Base-by-base conservation (phyloP, 1,140 invertebrate genomes). In the Achroia grisella region DNA sequence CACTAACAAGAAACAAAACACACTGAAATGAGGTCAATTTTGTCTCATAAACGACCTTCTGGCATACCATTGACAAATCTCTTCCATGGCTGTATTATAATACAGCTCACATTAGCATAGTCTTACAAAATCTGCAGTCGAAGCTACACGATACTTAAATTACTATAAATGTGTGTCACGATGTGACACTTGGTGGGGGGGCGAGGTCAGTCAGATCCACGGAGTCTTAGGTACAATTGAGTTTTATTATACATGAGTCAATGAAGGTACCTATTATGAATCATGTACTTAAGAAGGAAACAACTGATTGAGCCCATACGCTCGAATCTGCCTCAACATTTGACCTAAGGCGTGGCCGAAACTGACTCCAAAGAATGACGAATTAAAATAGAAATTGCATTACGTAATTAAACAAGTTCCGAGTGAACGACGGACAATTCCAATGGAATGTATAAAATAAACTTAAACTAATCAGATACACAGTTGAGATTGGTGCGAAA, bases 31-130 rank as follows among this genome's bases (percentile, higher is more conserved):
- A 71, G 70, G 70, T 61, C 70, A 62, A 49, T 59, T 53, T 56
- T 55, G 64, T 74, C 68, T 67, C 64, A 71, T 62, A 54, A 13
- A 33, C 48, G 52, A 54, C 60, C 58, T 64, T 44, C 43, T 31
- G 4, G 3, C 28, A 28, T 29, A 42, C 39, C 31, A 32, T 42
- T 42, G 28, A 14, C 39, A 42, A 31, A 31, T 32, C 39, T 31
- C 49, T 40, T 62, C 58, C 61, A 57, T 59, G 52, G 59, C 51
- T 45, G 51, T 47, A 30, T 46, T 46, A 41, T 52, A 56, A 46
- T 47, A 36, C 48, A 48, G 41, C 52, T 48, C 42, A 49, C 13
- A 11, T 34, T 34, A 15, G 11, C 47, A 42, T 15, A 15, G 13
- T 36, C 46, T 67, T 71, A 55, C 58, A 59, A 61, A 69, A 67